Evolutionary conservation across 2,113 vertebrate species (phyloP).

Genomic region (Leptosomus discolor): DNA sequence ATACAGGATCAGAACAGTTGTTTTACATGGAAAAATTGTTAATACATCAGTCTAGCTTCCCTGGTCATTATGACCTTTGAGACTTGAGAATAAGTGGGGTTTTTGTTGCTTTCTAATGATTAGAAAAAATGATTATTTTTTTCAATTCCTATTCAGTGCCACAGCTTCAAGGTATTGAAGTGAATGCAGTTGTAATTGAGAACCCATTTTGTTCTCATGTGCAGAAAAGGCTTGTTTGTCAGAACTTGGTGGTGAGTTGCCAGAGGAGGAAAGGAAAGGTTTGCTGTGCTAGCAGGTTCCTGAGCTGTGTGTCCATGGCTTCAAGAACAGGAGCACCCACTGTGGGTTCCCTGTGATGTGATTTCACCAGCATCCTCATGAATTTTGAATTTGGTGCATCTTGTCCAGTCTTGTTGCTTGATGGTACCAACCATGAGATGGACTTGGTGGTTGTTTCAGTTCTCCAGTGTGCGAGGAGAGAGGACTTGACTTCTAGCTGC

Average conservation of each 20-base stretch:
- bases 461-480: not conserved
- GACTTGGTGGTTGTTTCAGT: not conserved
- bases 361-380: not conserved
- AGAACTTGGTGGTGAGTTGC: not conserved
- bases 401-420: not conserved
- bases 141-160: not conserved
- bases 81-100: not conserved
- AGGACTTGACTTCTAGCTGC: rapidly evolving
- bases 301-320: not conserved
- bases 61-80: not conserved
- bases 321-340: not conserved
- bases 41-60: not conserved
- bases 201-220: rapidly evolving
- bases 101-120: not conserved
- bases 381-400: not conserved
- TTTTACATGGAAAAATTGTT: not conserved
- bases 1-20: not conserved
- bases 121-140: not conserved
- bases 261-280: not conserved
- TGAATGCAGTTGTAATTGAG: not conserved
- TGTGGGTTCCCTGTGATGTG: rapidly evolving
- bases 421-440: not conserved
- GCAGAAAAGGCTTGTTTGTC: not conserved
- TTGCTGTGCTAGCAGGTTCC: not conserved
- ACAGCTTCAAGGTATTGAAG: not conserved